Base-by-base conservation (phyloP, 2,113 vertebrate species). In the Crypturellus undulatus region DNA sequence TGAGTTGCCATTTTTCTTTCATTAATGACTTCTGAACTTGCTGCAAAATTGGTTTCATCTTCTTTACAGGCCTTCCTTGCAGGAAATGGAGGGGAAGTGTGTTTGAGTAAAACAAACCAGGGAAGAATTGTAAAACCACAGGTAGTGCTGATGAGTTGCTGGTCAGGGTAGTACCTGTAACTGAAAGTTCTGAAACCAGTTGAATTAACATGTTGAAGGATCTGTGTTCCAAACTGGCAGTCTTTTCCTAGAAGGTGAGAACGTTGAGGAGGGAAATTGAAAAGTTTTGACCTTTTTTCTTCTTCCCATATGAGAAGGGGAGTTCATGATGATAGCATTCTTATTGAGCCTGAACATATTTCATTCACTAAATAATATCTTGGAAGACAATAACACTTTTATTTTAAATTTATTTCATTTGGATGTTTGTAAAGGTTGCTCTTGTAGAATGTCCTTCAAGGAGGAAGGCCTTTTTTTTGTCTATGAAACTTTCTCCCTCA, bases 21-120 rank as follows among this genome's bases (percentile, higher is more conserved):
- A 15, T 20, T 19, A 25, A 10, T 15, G 59, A 38, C 43, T 6
- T 3, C 62, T 62, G 70, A 70, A 56, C 30, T 82, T 56, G 60
- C 51, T 88, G 76, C 28, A 26, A 49, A 32, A 52, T 15, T 78
- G 64, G 28, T 76, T 95, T 92, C 76, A 60, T 76, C 79, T 78
- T 87, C 64, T 90, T 76, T 56, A 64, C n/a, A 68, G 51, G 58
- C 68, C 79, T 88, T 84, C 69, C n/a, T 58, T 75, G 56, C 71
- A 43, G 68, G 91, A 95, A 90, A 80, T 34, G 65, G 72, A 80
- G 79, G 51, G 51, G 56, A 94, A 90, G 45, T 38, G 26, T 92
- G 54, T 78, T 62, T 82, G 76, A 92, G 78, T 87, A 89, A 78
- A 80, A 89, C 42, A 32, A 62, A 84, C 3, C 18, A 70, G 77